Evolutionary conservation across 2,888 invertebrate genomes (phyloP).

Genomic region (Polydrusus tereticollis): DNA sequence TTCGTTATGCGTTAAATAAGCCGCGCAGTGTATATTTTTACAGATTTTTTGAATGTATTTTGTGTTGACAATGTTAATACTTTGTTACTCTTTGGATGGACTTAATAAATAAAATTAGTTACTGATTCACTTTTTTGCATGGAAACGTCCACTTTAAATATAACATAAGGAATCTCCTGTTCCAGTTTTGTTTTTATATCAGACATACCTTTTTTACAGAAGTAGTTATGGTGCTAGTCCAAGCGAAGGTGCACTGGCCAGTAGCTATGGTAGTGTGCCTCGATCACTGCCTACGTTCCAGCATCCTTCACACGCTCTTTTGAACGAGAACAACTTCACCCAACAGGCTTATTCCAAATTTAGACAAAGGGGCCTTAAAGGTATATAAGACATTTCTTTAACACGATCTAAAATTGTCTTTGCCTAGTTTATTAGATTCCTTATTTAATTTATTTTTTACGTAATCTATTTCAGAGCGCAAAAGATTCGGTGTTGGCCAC

Average conservation of each 20-base stretch:
- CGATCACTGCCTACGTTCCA: slow-evolving; percentile 91
- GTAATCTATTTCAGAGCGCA: slow-evolving; percentile 80
- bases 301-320: slow-evolving; percentile 94
- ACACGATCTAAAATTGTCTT: too few species aligned
- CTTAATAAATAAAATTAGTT: too few species aligned
- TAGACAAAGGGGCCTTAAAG: slow-evolving; percentile 92
- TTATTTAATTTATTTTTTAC: not conserved
- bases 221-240: slow-evolving; percentile 86
- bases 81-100: too few species aligned
- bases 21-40: too few species aligned
- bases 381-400: slow-evolving; percentile 65
- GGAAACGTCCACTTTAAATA: too few species aligned
- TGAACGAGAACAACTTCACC: slow-evolving; percentile 97
- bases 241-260: slow-evolving; percentile 74
- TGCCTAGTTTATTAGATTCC: too few species aligned
- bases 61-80: too few species aligned
- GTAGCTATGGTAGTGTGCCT: slow-evolving; percentile 83
- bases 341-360: slow-evolving; percentile 98
- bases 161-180: too few species aligned
- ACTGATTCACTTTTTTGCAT: too few species aligned
- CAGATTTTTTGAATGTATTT: too few species aligned
- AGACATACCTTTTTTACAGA: slow-evolving; percentile 67
- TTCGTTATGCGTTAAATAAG: too few species aligned
- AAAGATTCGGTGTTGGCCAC: slow-evolving; percentile 92
- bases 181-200: too few species aligned